Conservation (phyloP, 2,888 invertebrate species). For the Gisinianus flammeolus region DNA sequence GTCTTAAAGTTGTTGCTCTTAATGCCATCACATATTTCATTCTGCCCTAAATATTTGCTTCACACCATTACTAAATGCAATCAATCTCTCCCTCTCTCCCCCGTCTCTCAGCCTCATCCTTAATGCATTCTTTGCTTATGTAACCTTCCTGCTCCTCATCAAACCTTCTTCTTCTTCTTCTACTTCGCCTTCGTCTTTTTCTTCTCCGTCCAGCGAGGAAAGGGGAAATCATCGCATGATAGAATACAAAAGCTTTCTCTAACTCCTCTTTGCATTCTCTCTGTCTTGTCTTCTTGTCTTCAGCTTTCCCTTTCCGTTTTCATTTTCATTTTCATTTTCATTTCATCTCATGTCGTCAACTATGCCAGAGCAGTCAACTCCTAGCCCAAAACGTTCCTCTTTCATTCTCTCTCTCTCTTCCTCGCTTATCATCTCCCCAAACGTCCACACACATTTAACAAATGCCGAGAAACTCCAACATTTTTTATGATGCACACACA, state of each 20-base stretch:
- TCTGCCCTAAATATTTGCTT: conserved; percentile 56
- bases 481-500: not conserved
- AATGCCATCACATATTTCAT: conserved; percentile 56
- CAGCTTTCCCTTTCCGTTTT: too few relatives aligned
- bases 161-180: not conserved
- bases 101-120: not conserved
- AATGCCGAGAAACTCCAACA: too few relatives aligned
- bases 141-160: not conserved
- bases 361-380: not conserved
- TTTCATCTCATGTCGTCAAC: not conserved
- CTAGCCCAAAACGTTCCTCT: not conserved
- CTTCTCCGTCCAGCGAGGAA: not conserved
- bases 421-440: not conserved
- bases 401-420: not conserved
- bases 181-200: not conserved
- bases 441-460: too few relatives aligned
- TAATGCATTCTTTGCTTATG: not conserved
- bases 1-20: conserved; percentile 56
- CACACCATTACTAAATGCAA: conserved; percentile 51
- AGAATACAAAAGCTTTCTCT: too few relatives aligned
- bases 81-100: conserved; percentile 44
- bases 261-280: not conserved
- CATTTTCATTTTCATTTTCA: not conserved
- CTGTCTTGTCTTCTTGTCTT: too few relatives aligned
- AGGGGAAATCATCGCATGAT: not conserved